These are phyloP conservation scores for Prochilodus magdalenae DNA, from an alignment of 2,113 vertebrate genomes.

Conservation along the genomic window DNA sequence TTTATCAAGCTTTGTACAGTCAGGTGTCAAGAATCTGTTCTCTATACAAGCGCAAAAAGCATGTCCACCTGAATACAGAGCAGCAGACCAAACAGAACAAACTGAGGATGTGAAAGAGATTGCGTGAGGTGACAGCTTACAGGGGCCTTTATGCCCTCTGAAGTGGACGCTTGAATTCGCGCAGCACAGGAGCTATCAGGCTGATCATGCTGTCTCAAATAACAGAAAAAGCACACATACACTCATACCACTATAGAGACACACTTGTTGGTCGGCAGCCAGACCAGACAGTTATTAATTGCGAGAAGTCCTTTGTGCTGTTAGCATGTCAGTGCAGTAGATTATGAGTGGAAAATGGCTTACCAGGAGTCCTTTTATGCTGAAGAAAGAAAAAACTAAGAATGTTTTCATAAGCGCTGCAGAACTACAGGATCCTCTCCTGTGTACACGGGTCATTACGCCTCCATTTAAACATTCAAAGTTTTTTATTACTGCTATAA, in stretches of 20 bases:
- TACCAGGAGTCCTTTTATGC: neutral
- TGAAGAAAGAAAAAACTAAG: neutral
- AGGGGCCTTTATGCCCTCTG: neutral
- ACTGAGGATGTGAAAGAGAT: neutral
- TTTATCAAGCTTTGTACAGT: slow-evolving; percentile 13
- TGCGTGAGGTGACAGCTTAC: neutral
- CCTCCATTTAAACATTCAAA: slow-evolving; percentile 59
- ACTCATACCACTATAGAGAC: neutral
- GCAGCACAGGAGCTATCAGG: neutral
- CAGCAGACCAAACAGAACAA: neutral
- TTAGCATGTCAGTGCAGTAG: neutral
- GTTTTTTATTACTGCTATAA: slow-evolving; percentile 63
- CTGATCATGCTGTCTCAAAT: neutral
- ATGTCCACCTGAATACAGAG: slow-evolving; percentile 14
- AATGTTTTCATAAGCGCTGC: slow-evolving; percentile 15
- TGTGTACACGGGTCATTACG: slow-evolving; percentile 50
- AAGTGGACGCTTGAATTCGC: neutral
- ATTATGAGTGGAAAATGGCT: neutral
- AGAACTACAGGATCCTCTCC: neutral
- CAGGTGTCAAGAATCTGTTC: slow-evolving; percentile 15
- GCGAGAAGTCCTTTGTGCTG: neutral
- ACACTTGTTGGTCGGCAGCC: neutral
- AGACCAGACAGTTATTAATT: neutral
- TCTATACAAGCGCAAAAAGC: slow-evolving; percentile 11
- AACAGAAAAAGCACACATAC: neutral